These are phyloP conservation scores for Gambusia yucatana DNA, from an alignment of 2,797 vertebrate species.

Conservation along the genomic window DNA sequence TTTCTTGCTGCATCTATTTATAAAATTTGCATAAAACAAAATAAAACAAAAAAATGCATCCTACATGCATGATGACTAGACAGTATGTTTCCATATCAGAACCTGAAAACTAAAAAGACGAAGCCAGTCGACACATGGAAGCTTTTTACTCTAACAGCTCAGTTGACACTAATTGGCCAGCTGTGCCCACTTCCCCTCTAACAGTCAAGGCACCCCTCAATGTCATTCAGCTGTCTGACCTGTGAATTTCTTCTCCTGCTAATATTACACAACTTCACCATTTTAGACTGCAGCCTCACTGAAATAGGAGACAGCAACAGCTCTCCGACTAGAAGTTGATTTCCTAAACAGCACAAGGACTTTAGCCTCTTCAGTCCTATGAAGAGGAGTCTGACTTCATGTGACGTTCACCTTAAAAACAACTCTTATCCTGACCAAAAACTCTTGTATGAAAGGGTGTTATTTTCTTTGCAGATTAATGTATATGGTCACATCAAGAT, in stretches of 20 bases:
- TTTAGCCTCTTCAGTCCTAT: neutral
- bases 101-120: neutral
- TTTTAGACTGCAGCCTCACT: conserved; percentile 10
- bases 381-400: neutral
- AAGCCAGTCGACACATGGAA: neutral
- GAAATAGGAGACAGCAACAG: neutral
- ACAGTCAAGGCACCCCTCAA: neutral
- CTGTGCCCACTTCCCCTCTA: neutral
- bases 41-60: neutral
- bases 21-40: neutral
- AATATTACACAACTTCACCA: neutral
- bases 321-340: neutral
- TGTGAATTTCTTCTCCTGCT: neutral
- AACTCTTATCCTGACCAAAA: neutral
- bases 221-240: neutral
- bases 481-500: neutral
- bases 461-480: neutral
- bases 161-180: neutral
- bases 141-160: neutral
- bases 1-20: neutral
- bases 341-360: neutral
- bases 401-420: neutral
- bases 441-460: neutral
- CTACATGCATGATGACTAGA: neutral
- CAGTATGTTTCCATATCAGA: no score